Base-by-base conservation (phyloP, 30 jellyfish, hydroid and myxozoan species). In the Aurelia aurita region DNA sequence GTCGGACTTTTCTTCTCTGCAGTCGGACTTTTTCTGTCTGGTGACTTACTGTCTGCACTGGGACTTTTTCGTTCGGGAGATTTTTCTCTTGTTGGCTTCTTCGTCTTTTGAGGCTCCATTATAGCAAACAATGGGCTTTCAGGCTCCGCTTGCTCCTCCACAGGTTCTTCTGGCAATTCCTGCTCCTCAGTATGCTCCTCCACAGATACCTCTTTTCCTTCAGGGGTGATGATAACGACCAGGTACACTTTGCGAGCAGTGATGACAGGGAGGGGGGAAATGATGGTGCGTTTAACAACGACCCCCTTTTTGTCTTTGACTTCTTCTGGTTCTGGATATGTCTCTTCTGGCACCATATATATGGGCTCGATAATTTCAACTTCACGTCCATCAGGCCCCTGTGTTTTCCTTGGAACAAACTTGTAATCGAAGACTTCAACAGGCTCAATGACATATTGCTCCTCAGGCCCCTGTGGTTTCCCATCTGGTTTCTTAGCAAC, bases 241-340 rank as follows among this genome's bases (percentile, higher is more conserved):
- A 81, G 74, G 44, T 93, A 87, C 14, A 93, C 90, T 89, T 88
- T 84, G 26, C 98, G 66, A 25, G 89, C 90, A 18, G 98, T 93
- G 31, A 75, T 53, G 10, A 93, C 98, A 25, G 91, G 94, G 65
- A 88, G 83, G 5, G 95, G 96, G 27, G 72, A 74, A 23, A 39
- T 61, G 11, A 61, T 59, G 34, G 65, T 65, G 16, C 93, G 70
- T 59, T 89, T 93, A 16, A 61, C 59, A 10, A 87, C 83, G 39
- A 5, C 47, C 11, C 98, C 98, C 28, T 73, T 69, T 23, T 46
- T 69, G 72, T 93, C 98, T 57, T 78, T 82, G 21, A 87, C 28
- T 29, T 87, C 96, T 55, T 80, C 89, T 20, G 95, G 86, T 71
- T 85, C 84, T 15, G 87, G 14, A 62, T 35, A 85, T 3, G 35